Evolutionary conservation across 1,140 invertebrate genomes (phyloP).

Genomic region (Panulirus ornatus): DNA sequence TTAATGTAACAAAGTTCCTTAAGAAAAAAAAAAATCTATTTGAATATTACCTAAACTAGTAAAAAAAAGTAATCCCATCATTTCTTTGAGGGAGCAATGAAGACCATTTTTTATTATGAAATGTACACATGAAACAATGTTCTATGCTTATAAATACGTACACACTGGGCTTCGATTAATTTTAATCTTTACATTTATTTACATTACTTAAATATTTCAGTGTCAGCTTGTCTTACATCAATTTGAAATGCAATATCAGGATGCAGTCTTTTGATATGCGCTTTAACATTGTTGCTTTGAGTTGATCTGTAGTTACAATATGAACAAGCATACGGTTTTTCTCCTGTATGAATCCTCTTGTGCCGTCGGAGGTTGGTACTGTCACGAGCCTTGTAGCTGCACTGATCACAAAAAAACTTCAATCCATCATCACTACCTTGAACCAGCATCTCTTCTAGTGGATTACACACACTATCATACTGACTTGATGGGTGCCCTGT

Average conservation of each 20-base stretch:
- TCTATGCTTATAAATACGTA: neutral
- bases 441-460: slow-evolving; percentile 30
- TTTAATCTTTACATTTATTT: neutral
- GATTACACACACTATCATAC: slow-evolving; percentile 45
- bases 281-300: slow-evolving; percentile 73
- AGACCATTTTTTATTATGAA: neutral
- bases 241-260: slow-evolving; percentile 14
- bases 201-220: slow-evolving; percentile 25
- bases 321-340: slow-evolving; percentile 85
- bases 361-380: slow-evolving; percentile 79
- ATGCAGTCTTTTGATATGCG: slow-evolving; percentile 64
- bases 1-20: no score
- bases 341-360: slow-evolving; percentile 93
- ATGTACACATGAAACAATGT: neutral
- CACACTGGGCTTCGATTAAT: neutral
- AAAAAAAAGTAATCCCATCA: neutral
- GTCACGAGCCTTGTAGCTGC: slow-evolving; percentile 67
- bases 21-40: neutral
- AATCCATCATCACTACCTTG: slow-evolving; percentile 46
- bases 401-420: slow-evolving; percentile 66
- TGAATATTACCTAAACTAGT: neutral
- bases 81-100: no score
- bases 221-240: neutral
- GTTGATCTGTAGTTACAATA: slow-evolving; percentile 69
- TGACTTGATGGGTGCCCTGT: slow-evolving; percentile 51